phyloP scores from a whole-genome alignment of 2,113 vertebrate genomes.

The Erythrolamprus reginae region DNA sequence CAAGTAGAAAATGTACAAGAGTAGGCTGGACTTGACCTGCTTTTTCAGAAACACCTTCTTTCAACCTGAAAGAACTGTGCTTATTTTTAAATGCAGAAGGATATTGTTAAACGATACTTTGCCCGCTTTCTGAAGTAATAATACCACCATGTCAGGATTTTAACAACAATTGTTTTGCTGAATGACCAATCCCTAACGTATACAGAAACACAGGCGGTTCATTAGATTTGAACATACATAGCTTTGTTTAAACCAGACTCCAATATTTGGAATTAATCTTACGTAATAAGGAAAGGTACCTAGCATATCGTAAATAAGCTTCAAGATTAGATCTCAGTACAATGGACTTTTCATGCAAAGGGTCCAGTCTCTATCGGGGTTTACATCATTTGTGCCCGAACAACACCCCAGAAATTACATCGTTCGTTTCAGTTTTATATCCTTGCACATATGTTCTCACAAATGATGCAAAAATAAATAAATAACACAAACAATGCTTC shows the following conservation, averaged over 20 bases:
- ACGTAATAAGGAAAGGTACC: not conserved
- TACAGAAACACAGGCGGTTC: not conserved
- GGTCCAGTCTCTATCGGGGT: not conserved
- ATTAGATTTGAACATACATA: no score
- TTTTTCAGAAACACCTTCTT: not conserved
- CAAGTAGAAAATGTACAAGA: not conserved
- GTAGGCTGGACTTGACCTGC: not conserved
- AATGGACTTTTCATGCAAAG: not conserved
- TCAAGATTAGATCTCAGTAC: not conserved
- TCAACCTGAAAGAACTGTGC: not conserved
- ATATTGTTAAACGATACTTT: not conserved
- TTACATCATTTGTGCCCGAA: not conserved
- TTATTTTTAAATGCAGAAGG: not conserved
- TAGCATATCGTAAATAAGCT: not conserved
- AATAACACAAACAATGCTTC: not conserved
- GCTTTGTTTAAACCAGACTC: not conserved
- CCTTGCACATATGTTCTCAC: not conserved
- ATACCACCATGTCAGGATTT: not conserved
- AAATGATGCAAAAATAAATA: not conserved
- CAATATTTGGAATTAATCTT: not conserved
- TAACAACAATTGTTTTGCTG: not conserved
- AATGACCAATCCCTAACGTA: not conserved
- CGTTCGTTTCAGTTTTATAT: not conserved
- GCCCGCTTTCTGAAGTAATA: not conserved
- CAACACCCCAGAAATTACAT: not conserved